Evolutionary conservation across 2,888 invertebrate species (phyloP), one percentile per base, ranked within the genome.

Genomic region (Pyrgus malvae): DNA sequence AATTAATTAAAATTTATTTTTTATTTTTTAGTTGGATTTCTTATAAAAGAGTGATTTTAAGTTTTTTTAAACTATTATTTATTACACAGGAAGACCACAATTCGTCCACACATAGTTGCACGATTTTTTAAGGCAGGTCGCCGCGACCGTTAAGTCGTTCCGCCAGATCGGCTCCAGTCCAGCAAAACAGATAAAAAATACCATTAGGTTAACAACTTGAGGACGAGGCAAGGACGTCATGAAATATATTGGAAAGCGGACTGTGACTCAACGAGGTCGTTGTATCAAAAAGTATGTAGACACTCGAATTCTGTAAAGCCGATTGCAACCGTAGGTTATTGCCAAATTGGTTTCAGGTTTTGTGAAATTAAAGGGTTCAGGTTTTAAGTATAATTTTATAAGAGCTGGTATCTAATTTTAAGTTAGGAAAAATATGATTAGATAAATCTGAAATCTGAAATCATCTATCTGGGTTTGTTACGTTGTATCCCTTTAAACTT

Each of bases 201-300:
- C 37, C 37, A 45, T 45, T 41, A 50, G n/a, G 16, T 48, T n/a
- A 23, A n/a, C 68, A 67, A 66, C 62, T 62, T 69, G 72, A 77
- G 79, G 76, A 80, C 72, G 57, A 69, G 57, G 57, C 75, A 81
- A 82, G 80, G 82, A 73, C 80, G 69, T 51, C 27, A 37, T 55
- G 44, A 37, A 45, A 56, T 48, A 48, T 38, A 23, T 48, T 48
- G 48, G 38, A 48, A 48, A 48, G 48, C 48, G 38, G 48, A 6
- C 19, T 8, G 11, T 48, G 48, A 48, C 38, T 48, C 48, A 35
- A 29, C 29, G 16, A 46, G 53, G 49, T 57, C 56, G 35, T 56
- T 38, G 41, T 12, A 12, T 50, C 38, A 40, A 42, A 17, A 37
- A 48, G n/a, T 33, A 29, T 41, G 40, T 25, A 12, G 27, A 19